Percentiles rank a stretch among this genome's conserved stretches.
Evolutionary conservation across 2,113 vertebrate genomes (phyloP).

Genomic region (Pleuronectes platessa): DNA sequence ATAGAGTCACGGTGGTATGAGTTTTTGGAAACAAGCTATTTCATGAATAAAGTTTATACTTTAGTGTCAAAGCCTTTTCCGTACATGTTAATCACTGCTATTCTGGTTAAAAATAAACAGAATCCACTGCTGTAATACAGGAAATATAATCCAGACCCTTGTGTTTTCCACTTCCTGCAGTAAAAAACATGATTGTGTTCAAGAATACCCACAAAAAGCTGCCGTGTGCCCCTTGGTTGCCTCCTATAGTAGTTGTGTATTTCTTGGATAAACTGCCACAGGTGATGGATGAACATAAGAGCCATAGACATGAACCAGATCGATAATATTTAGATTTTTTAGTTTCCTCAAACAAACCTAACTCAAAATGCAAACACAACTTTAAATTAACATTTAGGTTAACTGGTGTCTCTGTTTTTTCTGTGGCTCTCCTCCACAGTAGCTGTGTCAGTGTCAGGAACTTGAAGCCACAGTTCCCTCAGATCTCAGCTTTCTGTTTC

Average conservation of each 20-base stretch:
- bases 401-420: neutral
- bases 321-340: too few relatives aligned
- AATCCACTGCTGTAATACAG: neutral
- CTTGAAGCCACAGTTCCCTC: neutral
- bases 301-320: neutral
- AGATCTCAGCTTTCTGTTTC: slow-evolving; percentile 34
- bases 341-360: too few relatives aligned
- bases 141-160: neutral
- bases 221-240: too few relatives aligned
- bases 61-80: neutral
- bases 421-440: neutral
- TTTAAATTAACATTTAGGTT: too few relatives aligned
- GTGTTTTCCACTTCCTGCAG: slow-evolving; percentile 4
- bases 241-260: neutral
- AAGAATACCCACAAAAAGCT: slow-evolving; percentile 7
- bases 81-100: too few relatives aligned
- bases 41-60: neutral
- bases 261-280: neutral
- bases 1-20: too few relatives aligned
- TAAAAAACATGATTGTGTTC: neutral
- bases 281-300: too few relatives aligned
- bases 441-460: slow-evolving; percentile 25
- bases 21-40: too few relatives aligned
- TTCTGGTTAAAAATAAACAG: too few relatives aligned
- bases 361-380: too few relatives aligned